phyloP scores from a whole-genome alignment of 2,113 vertebrate species.

The Delphinapterus leucas region DNA sequence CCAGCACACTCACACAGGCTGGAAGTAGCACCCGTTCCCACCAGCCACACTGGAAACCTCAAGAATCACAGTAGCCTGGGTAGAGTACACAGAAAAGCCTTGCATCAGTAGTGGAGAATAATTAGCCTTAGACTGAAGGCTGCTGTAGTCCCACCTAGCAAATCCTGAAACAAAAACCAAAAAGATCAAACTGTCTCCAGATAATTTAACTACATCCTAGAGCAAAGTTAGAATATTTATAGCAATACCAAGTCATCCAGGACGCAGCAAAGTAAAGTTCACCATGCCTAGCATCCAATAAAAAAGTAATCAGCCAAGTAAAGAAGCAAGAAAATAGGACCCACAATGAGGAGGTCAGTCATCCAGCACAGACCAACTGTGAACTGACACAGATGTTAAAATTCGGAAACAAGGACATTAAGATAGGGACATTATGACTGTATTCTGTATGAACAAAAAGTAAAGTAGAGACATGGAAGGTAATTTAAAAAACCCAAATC shows the following conservation, averaged over 20 bases:
- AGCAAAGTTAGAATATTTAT: slow-evolving; percentile 10
- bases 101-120: not conserved
- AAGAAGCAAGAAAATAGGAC: not conserved
- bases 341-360: not conserved
- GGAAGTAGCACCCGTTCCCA: not conserved
- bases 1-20: not conserved
- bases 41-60: not conserved
- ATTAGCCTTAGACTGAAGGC: not conserved
- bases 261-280: not conserved
- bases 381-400: not conserved
- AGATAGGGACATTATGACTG: not conserved
- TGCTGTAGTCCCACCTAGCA: not conserved
- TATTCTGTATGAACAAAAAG: not conserved
- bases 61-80: not conserved
- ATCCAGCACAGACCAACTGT: not conserved
- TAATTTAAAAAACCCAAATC: not conserved
- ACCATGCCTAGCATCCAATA: not conserved
- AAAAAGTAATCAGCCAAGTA: not conserved
- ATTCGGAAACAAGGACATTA: not conserved
- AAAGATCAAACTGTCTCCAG: not conserved
- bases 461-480: not conserved
- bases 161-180: not conserved
- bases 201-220: not conserved
- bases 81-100: not conserved
- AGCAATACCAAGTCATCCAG: not conserved